phyloP scores from a whole-genome alignment of 2,113 vertebrate species.

The Oreochromis niloticus region DNA sequence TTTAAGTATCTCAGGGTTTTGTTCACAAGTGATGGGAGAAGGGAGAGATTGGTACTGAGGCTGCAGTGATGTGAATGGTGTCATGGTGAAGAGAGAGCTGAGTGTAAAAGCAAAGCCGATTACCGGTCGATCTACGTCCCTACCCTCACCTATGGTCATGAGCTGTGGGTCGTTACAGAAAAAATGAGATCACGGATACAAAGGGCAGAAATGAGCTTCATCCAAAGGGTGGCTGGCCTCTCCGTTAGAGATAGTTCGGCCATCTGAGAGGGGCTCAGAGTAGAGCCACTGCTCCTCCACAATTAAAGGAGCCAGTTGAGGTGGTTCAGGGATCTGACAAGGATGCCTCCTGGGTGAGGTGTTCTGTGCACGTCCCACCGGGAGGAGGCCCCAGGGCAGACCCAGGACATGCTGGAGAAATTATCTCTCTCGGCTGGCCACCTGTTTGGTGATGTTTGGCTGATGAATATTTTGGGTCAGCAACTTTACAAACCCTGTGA shows the following conservation, averaged over 20 bases:
- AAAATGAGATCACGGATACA: not conserved
- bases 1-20: no score
- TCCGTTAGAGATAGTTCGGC: not conserved
- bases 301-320: not conserved
- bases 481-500: not conserved
- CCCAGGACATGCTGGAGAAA: not conserved
- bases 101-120: no score
- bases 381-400: not conserved
- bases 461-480: not conserved
- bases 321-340: not conserved
- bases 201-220: not conserved
- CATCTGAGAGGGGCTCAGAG: not conserved
- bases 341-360: not conserved
- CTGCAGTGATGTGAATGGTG: no score
- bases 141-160: not conserved
- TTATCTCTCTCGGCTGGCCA: not conserved
- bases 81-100: no score
- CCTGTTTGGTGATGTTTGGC: not conserved
- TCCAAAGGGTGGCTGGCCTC: not conserved
- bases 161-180: not conserved
- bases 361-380: accelerated
- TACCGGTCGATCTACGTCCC: no score
- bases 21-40: no score
- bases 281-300: not conserved
- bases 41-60: no score